Conservation (phyloP, 23 tunicate species). For the Trididemnum miniatum region DNA sequence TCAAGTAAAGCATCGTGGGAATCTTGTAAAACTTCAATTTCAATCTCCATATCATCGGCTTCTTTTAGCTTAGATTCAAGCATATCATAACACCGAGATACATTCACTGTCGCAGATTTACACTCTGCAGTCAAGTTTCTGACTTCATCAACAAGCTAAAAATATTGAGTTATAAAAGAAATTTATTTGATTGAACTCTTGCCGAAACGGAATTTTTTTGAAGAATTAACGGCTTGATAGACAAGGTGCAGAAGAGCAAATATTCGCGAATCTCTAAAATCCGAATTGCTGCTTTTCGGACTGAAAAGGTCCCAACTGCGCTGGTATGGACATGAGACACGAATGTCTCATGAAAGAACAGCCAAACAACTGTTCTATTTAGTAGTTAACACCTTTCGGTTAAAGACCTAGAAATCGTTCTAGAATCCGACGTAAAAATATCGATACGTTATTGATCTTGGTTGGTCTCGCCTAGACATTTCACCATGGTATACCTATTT, state of each 20-base stretch:
- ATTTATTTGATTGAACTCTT: background rate
- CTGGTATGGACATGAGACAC: too few relatives aligned
- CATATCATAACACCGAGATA: background rate
- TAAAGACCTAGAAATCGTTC: background rate
- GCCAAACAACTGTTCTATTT: too few relatives aligned
- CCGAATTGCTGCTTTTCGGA: too few relatives aligned
- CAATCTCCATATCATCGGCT: background rate
- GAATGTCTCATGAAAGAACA: too few relatives aligned
- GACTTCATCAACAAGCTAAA: constrained; percentile 8
- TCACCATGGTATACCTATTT: too few relatives aligned
- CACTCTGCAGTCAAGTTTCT: background rate
- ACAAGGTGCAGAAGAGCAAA: too few relatives aligned
- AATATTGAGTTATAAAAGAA: background rate
- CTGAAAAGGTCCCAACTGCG: too few relatives aligned
- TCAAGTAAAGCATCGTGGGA: background rate
- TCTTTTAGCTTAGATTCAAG: background rate
- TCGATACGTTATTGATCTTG: background rate
- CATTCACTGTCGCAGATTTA: background rate
- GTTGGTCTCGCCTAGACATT: too few relatives aligned
- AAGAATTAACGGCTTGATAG: too few relatives aligned
- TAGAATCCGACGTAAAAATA: background rate
- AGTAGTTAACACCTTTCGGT: too few relatives aligned
- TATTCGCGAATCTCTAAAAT: too few relatives aligned
- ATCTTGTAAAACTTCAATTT: background rate
- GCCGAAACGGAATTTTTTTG: background rate